These are phyloP conservation scores for Taurulus bubalis DNA, from an alignment of 2,113 vertebrate species.

Conservation along the genomic window DNA sequence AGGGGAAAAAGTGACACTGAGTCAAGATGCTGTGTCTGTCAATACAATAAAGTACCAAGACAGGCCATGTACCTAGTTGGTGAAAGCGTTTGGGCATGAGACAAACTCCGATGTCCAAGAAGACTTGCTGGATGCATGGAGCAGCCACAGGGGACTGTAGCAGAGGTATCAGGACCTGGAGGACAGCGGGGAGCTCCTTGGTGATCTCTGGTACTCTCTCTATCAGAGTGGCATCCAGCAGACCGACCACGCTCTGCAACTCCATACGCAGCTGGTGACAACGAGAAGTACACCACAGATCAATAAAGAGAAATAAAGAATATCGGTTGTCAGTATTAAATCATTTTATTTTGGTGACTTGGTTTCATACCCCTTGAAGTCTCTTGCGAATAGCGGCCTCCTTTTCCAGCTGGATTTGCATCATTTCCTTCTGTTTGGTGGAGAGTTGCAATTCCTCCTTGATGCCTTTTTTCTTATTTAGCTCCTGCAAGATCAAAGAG, in stretches of 20 bases:
- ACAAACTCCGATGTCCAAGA: constrained; percentile 89
- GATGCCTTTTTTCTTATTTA: constrained; percentile 97
- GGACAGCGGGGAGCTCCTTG: constrained; percentile 89
- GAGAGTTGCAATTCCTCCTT: constrained; percentile 96
- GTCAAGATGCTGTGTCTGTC: not conserved
- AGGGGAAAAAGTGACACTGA: not conserved
- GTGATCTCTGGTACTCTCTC: constrained; percentile 87
- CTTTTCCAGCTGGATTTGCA: constrained; percentile 92
- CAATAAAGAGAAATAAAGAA: not conserved
- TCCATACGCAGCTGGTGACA: constrained; percentile 88
- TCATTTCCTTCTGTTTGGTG: constrained; percentile 96
- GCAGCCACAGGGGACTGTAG: constrained; percentile 93
- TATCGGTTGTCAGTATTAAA: accelerated
- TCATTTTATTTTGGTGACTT: not conserved
- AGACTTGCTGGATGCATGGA: constrained; percentile 86
- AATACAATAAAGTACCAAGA: not conserved
- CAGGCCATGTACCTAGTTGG: constrained; percentile 84
- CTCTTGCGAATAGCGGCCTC: constrained; percentile 89
- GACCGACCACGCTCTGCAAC: constrained; percentile 86
- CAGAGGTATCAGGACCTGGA: constrained; percentile 90
- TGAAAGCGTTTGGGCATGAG: constrained; percentile 91
- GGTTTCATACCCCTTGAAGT: constrained; percentile 84
- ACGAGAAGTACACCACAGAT: not conserved
- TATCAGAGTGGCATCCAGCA: constrained; percentile 86
- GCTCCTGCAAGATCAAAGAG: constrained; percentile 83